Base-by-base conservation (phyloP, 2,888 invertebrate genomes). In the Anoplius nigerrimus region DNA sequence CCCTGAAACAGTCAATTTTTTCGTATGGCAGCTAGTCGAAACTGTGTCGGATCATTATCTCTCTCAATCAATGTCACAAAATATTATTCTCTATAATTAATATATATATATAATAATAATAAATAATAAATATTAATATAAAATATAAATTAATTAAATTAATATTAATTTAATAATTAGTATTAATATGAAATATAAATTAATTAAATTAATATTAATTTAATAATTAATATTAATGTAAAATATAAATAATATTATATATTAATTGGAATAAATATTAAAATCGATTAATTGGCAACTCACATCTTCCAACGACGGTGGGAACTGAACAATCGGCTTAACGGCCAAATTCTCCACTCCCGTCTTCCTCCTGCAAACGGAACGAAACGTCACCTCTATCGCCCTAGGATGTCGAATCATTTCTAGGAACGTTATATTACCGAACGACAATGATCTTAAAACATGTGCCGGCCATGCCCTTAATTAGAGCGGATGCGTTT, bases 401-500 rank as follows among this genome's bases (percentile, higher is more conserved):
- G 24, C 53, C 21, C 53, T 20, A 34, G 42, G 42, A 4, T 3
- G 27, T 13, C 11, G 43, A 45, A 22, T 15, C 53, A 5, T 61
- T 57, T 56, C 21, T 69, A 69, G 57, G 42, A 66, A 63, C 16
- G 22, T 20, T 62, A 16, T 59, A 83, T 90, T 90, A 97, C 97
- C 97, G 94, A 81, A 96, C 90, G 59, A 97, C 90, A 77, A 98
- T 93, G 85, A 98, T 93, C 89, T 96, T 97, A 90, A 97, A 94
- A 78, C 92, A 90, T 18, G 94, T 94, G 54, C 95, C 95, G 11
- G 94, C 93, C 74, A 98, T 91, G 58, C 95, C 95, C 90, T 98
- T 98, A 89, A 99, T 98, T 87, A 98, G 94, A 22, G 96, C 96
- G 0, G 98, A 97, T 20, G 98, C 98, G 89, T 98, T 98, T 75